Evolutionary conservation across 37 sponge, comb jelly and placozoan genomes (phyloP), one percentile per base, ranked within the genome.

Genomic region (Halichondria panicea): DNA sequence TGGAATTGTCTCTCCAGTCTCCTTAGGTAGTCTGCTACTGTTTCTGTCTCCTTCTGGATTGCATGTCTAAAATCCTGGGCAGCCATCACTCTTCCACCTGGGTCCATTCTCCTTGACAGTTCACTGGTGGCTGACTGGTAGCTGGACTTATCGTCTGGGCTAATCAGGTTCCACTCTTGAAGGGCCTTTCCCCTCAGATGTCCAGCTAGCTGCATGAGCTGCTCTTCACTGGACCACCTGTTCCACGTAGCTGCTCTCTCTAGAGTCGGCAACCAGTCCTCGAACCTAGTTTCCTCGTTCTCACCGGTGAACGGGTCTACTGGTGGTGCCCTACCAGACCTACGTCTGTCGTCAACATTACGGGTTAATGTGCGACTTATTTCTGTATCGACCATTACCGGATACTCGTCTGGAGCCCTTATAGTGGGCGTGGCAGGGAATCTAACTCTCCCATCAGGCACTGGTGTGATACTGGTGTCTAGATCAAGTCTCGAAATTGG

Each of bases 151-250:
- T 75, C 61, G 6, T 11, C n/a, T 1, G 27, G 48, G 4, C 59
- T 42, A 38, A 79, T 53, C 32, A 86, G 61, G 31, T 63, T 79
- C 86, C 86, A 86, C 50, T 86, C 80, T 12, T 87, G 88, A 13
- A 80, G 60, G 55, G 88, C 71, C n/a, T 68, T 36, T 11, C 81
- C 75, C 32, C 46, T 55, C 62, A 80, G 57, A 60, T 87, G 87
- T 1, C 87, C 87, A 32, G 81, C 87, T 43, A 87, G 67, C 61
- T 87, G 87, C 0, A 79, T 68, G 22, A 87, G 38, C 32, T 55
- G 62, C 48, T 87, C 87, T 35, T 72, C 75, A 6, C 43, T 63
- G 18, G 75, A 53, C 81, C 87, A 87, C 28, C 43, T 62, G 43
- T 87, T 73, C 81, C 86, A 85, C 18, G 30, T 19, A 13, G 63